Percentiles rank a stretch among this genome's conserved stretches.
These are phyloP conservation scores for Corythornis cristatus DNA, from an alignment of 2,113 vertebrate species.

Conservation along the genomic window DNA sequence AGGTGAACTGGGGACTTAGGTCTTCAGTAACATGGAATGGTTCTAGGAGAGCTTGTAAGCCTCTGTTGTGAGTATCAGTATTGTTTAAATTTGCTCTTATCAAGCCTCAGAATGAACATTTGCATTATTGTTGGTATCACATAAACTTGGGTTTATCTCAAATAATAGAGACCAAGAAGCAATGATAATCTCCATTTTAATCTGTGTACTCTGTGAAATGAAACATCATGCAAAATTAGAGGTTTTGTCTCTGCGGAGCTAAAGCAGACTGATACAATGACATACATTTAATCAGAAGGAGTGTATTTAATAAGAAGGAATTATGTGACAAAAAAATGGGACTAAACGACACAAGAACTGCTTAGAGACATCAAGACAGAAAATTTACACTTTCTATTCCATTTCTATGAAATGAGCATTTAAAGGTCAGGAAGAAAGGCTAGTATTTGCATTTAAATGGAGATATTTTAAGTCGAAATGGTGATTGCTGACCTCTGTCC, in stretches of 20 bases:
- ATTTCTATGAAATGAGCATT: conserved; percentile 72
- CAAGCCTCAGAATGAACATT: neutral
- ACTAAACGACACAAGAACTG: conserved; percentile 29
- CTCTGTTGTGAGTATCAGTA: neutral
- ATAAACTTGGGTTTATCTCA: conserved; percentile 17
- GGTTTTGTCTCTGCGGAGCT: neutral
- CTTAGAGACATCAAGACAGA: conserved; percentile 57
- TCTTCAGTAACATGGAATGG: neutral
- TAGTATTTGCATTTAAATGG: conserved; percentile 85
- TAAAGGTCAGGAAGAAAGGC: conserved; percentile 80
- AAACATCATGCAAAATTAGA: conserved; percentile 40
- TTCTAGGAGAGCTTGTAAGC: neutral
- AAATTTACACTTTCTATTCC: conserved; percentile 71
- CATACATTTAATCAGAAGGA: conserved; percentile 45
- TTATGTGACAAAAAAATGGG: conserved; percentile 44
- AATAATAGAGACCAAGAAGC: conserved; percentile 5
- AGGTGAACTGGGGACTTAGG: neutral
- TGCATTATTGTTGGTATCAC: neutral
- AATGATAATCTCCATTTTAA: conserved; percentile 41
- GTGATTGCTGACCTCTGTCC: conserved; percentile 65
- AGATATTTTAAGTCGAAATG: conserved; percentile 77
- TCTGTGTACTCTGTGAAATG: conserved; percentile 37
- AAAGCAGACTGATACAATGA: neutral
- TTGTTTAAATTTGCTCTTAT: neutral
- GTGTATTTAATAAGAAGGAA: conserved; percentile 45